A percentile compares a stretch with the other conserved stretches of the same genome.
Evolutionary conservation across 2,888 invertebrate species (phyloP).

Genomic region (Ectobius pallidus): DNA sequence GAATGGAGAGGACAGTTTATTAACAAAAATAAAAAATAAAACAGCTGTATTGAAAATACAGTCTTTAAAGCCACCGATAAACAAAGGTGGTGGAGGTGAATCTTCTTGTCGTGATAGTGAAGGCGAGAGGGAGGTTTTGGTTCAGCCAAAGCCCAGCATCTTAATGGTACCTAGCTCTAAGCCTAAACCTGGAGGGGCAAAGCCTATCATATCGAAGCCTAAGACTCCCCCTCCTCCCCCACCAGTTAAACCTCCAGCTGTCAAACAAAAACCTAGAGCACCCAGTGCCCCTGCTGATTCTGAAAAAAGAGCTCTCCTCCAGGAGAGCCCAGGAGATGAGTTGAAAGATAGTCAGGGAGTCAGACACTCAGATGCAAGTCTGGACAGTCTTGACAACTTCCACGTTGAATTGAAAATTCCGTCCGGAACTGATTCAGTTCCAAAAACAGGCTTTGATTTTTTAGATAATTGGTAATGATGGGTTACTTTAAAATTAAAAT

Average conservation of each 20-base stretch:
- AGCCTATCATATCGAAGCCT: constrained; percentile 46
- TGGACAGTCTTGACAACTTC: constrained; percentile 34
- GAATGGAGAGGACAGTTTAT: constrained; percentile 41
- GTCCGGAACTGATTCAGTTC: constrained; percentile 56
- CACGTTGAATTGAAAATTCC: constrained; percentile 30
- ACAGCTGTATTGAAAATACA: constrained; percentile 44
- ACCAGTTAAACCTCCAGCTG: constrained; percentile 45
- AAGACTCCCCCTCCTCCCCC: constrained; percentile 51
- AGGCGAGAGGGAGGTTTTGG: constrained; percentile 30
- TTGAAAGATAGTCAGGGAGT: background rate
- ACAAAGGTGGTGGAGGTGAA: constrained; percentile 7
- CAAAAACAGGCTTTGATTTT: constrained; percentile 63
- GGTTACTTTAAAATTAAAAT: background rate
- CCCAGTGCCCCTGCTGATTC: constrained; percentile 7
- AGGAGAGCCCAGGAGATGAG: constrained; percentile 17
- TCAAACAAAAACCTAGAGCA: constrained; percentile 4
- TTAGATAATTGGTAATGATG: constrained; percentile 60
- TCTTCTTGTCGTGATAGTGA: background rate
- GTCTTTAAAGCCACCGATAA: constrained; percentile 29
- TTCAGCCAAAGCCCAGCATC: constrained; percentile 13
- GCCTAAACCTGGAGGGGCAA: constrained; percentile 31
- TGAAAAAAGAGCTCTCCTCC: constrained; percentile 35
- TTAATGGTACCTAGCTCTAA: constrained; percentile 7
- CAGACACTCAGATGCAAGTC: background rate
- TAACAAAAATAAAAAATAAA: constrained; percentile 45